Evolutionary conservation across 2,113 vertebrate genomes (phyloP), one percentile per base, ranked within the genome.

Genomic region (Bujurquina vittata): DNA sequence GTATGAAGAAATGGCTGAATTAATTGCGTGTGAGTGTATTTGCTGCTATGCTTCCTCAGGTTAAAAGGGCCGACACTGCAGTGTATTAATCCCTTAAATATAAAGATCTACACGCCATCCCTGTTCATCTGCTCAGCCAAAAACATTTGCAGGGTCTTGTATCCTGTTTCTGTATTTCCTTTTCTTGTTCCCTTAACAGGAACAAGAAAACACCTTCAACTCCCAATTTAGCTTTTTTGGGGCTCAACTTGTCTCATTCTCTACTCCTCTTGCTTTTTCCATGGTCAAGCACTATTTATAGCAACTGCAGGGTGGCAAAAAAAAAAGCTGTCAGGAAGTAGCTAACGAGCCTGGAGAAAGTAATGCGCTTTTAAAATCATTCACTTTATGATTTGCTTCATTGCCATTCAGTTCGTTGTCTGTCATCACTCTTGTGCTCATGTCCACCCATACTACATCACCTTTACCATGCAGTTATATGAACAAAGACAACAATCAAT

Each of bases 21-120:
- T 72, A 52, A 4, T 37, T 80, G 55, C 33, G 52, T 81, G 18
- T 54, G 49, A 61, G 74, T 61, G 67, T 40, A 43, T 55, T 3
- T 79, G 81, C 43, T 58, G n/a, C 60, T 52, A 54, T 61, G 81
- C 69, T 14, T 85, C 62, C 77, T 62, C 88, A 84, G 84, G 89
- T 90, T 77, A 93, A 90, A 89, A 67, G 90, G 84, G 88, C 17
- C 84, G 65, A 61, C 74, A 23, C 76, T 63, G 49, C 55, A 78
- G 84, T 81, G 85, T 92, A 89, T 90, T 90, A 94, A 94, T 91
- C 91, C 87, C 74, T 74, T 88, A 84, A 93, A 91, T 91, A 84
- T 85, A 91, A 93, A 87, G 83, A 37, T 90, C 87, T 87, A 61
- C 94, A 94, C 88, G 82, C 72, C 84, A 79, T 93, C 88, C 89